These are phyloP conservation scores for Lepidocolaptes lacrymiger DNA, from an alignment of 2,797 vertebrate genomes.

Conservation along the genomic window DNA sequence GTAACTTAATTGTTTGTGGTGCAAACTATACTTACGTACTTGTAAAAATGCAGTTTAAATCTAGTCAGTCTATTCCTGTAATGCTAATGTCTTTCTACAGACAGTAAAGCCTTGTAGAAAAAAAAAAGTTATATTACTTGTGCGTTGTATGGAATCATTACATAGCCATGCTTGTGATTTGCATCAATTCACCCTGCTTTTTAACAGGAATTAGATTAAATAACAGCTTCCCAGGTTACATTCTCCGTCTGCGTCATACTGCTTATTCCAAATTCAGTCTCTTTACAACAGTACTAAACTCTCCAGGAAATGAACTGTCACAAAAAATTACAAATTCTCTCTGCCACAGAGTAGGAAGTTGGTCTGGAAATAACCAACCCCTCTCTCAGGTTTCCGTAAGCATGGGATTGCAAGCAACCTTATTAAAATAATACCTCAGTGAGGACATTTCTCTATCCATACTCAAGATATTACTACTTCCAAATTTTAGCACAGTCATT, in stretches of 20 bases:
- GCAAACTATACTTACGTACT: neutral
- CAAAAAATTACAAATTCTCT: neutral
- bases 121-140: neutral
- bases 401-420: neutral
- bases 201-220: slow-evolving; percentile 20
- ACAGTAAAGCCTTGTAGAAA: neutral
- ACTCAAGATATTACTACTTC: neutral
- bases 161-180: neutral
- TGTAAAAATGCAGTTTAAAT: neutral
- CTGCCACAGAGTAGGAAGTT: neutral
- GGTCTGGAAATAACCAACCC: neutral
- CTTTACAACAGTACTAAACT: neutral
- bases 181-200: neutral
- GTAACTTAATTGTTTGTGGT: neutral
- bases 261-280: neutral
- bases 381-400: neutral
- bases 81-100: neutral
- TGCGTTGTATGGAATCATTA: neutral
- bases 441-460: neutral
- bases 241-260: neutral
- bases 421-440: neutral
- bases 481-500: neutral
- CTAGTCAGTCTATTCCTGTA: neutral
- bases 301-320: slow-evolving; percentile 23
- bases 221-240: neutral